Evolutionary conservation across 2,888 invertebrate species (phyloP).

Genomic region (Meghimatium bilineatum): DNA sequence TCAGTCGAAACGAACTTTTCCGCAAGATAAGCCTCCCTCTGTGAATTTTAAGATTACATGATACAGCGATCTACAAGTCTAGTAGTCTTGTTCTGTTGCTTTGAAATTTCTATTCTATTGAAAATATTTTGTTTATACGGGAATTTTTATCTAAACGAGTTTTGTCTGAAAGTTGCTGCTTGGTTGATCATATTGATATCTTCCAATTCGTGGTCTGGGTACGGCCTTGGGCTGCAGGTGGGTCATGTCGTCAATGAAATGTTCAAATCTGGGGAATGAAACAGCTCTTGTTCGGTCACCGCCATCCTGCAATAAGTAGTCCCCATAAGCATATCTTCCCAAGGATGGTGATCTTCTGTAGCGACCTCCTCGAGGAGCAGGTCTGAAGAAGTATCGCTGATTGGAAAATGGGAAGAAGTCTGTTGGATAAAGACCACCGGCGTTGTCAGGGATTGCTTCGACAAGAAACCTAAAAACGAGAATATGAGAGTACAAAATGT

Average conservation of each 20-base stretch:
- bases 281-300: neutral
- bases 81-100: neutral
- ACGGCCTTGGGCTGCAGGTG: constrained; percentile 31
- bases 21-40: neutral
- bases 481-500: neutral
- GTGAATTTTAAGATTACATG: no score
- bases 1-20: neutral
- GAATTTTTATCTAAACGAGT: neutral
- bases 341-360: constrained; percentile 27
- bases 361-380: constrained; percentile 42
- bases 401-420: constrained; percentile 25
- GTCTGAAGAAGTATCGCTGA: constrained; percentile 23
- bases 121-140: neutral
- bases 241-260: neutral
- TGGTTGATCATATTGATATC: constrained; percentile 14
- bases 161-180: neutral
- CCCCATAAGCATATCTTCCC: constrained; percentile 17
- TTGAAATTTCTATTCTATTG: neutral
- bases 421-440: neutral
- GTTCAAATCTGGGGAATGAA: constrained; percentile 21
- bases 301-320: constrained; percentile 11
- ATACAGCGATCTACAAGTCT: neutral
- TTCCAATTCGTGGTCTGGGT: constrained; percentile 35
- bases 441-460: neutral
- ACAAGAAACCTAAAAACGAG: neutral